phyloP scores from a whole-genome alignment of 2,113 vertebrate genomes.

The Ptyas mucosa region DNA sequence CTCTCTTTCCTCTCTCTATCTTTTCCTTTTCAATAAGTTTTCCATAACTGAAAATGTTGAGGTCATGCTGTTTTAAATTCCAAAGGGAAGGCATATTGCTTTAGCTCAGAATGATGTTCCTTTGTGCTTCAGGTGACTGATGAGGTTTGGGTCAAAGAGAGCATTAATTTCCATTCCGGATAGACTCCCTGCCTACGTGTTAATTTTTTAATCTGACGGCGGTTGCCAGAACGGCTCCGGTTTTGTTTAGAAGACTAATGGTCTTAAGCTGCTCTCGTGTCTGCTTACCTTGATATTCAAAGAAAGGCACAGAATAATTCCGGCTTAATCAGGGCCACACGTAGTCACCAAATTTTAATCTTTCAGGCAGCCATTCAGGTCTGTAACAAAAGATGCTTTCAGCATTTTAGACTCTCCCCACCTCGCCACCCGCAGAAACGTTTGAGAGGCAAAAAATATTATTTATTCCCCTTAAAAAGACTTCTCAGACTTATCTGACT shows the following conservation, averaged over 20 bases:
- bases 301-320: background rate
- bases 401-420: background rate
- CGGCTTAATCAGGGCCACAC: background rate
- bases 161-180: slow-evolving; percentile 65
- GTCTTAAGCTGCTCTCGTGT: background rate
- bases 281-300: slow-evolving; percentile 10
- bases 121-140: slow-evolving; percentile 42
- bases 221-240: slow-evolving; percentile 20
- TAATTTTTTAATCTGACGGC: slow-evolving; percentile 55
- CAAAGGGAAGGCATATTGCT: slow-evolving; percentile 41
- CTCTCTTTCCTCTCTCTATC: background rate
- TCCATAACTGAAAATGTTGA: slow-evolving; percentile 40
- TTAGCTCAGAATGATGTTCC: slow-evolving; percentile 20
- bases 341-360: background rate
- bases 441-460: background rate
- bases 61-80: slow-evolving; percentile 51
- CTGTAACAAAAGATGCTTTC: slow-evolving; percentile 5
- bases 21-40: slow-evolving; percentile 13
- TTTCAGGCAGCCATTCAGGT: background rate
- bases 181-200: slow-evolving; percentile 45
- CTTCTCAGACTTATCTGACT: background rate
- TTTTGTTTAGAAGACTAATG: slow-evolving; percentile 40
- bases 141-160: slow-evolving; percentile 51
- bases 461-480: background rate
- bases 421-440: background rate